These are phyloP conservation scores for Sinosuthora webbiana DNA, from an alignment of 2,113 vertebrate species.

Conservation along the genomic window DNA sequence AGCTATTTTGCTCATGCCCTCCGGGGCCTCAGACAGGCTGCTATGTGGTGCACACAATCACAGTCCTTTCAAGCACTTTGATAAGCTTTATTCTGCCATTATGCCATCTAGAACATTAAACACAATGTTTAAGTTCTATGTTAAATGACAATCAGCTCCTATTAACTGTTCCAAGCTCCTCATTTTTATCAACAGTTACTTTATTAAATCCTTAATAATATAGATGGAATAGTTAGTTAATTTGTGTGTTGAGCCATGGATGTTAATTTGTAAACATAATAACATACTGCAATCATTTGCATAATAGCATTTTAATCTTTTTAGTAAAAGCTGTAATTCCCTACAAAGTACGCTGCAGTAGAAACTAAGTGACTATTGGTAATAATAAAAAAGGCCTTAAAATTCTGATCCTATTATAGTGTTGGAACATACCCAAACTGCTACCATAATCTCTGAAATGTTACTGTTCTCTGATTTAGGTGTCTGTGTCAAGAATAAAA, in stretches of 20 bases:
- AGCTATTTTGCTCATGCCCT: background rate
- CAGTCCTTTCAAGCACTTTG: conserved; percentile 29
- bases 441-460: conserved; percentile 84
- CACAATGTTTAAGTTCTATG: conserved; percentile 67
- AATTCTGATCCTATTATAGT: conserved; percentile 84
- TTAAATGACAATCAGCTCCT: conserved; percentile 74
- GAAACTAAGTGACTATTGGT: conserved; percentile 83
- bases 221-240: conserved; percentile 84
- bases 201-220: conserved; percentile 86
- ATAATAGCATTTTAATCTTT: conserved; percentile 88
- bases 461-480: conserved; percentile 85
- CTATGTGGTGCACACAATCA: background rate
- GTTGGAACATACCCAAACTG: conserved; percentile 83
- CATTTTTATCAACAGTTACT: conserved; percentile 82
- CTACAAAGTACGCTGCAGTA: conserved; percentile 81
- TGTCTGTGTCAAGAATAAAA: conserved; percentile 86
- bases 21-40: background rate
- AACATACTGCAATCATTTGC: conserved; percentile 86
- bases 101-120: conserved; percentile 76
- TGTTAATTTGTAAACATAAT: conserved; percentile 87
- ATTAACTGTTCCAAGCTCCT: conserved; percentile 73
- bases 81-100: conserved; percentile 68
- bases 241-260: conserved; percentile 84
- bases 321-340: conserved; percentile 86
- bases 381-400: conserved; percentile 84